Conservation (phyloP, 2,797 vertebrate species). For the Poecilia wingei region DNA sequence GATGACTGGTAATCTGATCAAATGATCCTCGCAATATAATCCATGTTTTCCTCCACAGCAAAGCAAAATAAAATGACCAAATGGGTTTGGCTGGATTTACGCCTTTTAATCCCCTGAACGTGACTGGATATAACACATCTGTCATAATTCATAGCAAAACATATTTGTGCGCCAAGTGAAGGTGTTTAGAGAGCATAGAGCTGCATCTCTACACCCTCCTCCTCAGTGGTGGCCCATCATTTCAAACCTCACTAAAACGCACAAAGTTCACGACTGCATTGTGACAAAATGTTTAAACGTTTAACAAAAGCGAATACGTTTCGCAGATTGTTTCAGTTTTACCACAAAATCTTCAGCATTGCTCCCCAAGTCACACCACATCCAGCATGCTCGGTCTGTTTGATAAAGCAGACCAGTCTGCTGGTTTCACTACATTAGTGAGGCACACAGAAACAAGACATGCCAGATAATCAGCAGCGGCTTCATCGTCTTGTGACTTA, state of each 20-base stretch:
- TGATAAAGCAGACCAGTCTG: neutral
- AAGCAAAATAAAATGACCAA: neutral
- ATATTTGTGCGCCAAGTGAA: neutral
- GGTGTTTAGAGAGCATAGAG: neutral
- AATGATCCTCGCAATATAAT: neutral
- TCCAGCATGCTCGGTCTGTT: neutral
- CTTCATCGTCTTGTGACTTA: constrained; percentile 70
- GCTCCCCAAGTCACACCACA: neutral
- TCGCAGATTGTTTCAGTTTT: neutral
- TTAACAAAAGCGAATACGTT: neutral
- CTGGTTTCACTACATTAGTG: constrained; percentile 12
- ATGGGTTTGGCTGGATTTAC: neutral
- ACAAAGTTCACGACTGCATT: neutral
- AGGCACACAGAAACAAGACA: constrained; percentile 13
- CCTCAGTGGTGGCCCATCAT: neutral
- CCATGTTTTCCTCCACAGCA: neutral
- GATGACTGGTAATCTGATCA: neutral
- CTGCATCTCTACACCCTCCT: neutral
- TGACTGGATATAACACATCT: neutral
- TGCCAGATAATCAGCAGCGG: constrained; percentile 62
- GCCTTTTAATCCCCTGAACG: neutral
- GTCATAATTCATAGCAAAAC: neutral
- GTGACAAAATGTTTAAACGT: neutral
- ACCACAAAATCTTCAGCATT: neutral
- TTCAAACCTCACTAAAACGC: neutral